Base-by-base conservation (phyloP, 92 coral and sea anemone species). In the Umimayanthus kanabou region DNA sequence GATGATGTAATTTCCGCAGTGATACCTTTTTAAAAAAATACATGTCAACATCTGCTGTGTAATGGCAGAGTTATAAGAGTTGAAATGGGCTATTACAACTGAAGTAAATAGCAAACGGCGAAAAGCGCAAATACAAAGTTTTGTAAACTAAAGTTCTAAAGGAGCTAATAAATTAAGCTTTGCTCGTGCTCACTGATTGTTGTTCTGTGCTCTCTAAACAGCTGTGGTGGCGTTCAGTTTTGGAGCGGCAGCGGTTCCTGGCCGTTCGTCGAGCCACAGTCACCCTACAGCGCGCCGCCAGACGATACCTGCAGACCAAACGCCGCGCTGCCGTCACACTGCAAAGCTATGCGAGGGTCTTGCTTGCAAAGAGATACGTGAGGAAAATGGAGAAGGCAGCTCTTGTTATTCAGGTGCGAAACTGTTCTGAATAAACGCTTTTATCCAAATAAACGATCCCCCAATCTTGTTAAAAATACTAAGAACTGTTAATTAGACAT, bases 141-240 rank as follows among this genome's bases (percentile, higher is more conserved):
- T 13, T 53, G 20, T 4, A 15, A 53, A 2, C 58, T 53, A 5
- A 9, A 45, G 9, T 4, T 5, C 49, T 45, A 50, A 50, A 10
- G 2, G 16, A 50, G 16, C 2, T 9, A 50, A 13, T 13, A 53
- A 53, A 53, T 53, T 13, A 13, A 53, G 11, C 58, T 2, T 53
- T 53, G 58, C 14, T 53, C 58, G 4, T 67, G 11, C 10, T 67
- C 40, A 30, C 45, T 37, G 72, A 39, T 69, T 13, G 40, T 18
- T 58, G 76, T 69, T 67, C 15, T 18, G 16, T 39, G 2, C 39
- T 42, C 25, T 79, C 13, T 73, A 40, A 25, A 53, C 89, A 97
- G 99, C 86, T 77, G 47, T 97, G 99, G 99, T 95, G 99, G 98
- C 95, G 96, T 45, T 93, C 93, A 70, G 88, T 85, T 14, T 82